phyloP scores from a whole-genome alignment of 2,888 invertebrate species.

The Temnothorax unifasciatus region DNA sequence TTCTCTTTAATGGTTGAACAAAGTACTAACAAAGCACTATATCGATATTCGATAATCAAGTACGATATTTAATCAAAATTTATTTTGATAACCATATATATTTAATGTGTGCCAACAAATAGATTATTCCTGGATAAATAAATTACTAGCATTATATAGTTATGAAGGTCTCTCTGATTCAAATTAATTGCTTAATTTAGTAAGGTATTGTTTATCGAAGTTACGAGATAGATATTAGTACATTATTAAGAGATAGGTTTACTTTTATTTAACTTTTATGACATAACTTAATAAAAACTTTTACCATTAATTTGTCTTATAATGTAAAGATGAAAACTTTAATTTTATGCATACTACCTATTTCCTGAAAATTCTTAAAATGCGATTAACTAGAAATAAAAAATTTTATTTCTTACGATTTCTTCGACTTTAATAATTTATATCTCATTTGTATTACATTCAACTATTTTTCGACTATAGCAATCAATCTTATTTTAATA shows the following conservation, averaged over 20 bases:
- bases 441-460: neutral
- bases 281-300: neutral
- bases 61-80: neutral
- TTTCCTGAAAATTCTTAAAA: neutral
- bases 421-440: neutral
- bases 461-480: neutral
- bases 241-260: neutral
- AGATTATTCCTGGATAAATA: conserved; percentile 8
- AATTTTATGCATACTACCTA: neutral
- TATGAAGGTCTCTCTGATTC: neutral
- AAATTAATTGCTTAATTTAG: neutral
- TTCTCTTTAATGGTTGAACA: neutral
- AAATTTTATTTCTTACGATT: neutral
- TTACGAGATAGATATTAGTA: neutral
- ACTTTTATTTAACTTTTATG: neutral
- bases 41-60: conserved; percentile 5
- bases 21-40: neutral
- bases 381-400: neutral
- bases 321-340: neutral
- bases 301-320: neutral
- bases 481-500: neutral
- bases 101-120: neutral
- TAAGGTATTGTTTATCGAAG: neutral
- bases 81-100: neutral
- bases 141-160: conserved; percentile 9